These are phyloP conservation scores for Leuciscus idus DNA, from an alignment of 2,113 vertebrate genomes.

Conservation along the genomic window DNA sequence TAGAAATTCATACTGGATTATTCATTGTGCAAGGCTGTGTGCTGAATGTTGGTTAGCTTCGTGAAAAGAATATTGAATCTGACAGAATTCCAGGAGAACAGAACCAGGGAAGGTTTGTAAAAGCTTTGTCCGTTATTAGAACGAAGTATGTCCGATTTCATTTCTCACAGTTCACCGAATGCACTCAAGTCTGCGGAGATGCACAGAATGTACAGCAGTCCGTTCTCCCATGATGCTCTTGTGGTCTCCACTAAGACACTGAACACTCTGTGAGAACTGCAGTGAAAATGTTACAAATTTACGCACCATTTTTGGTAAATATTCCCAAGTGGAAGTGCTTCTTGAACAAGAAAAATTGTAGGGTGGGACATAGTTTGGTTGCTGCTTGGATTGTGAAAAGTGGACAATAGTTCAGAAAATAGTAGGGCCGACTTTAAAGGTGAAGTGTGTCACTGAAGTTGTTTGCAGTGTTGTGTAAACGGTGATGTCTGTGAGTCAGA, in stretches of 20 bases:
- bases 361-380: neutral
- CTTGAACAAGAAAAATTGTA: neutral
- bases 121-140: constrained; percentile 45
- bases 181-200: neutral
- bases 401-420: neutral
- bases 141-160: constrained; percentile 19
- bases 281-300: neutral
- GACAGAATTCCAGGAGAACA: constrained; percentile 33
- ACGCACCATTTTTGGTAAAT: too few relatives aligned
- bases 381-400: neutral
- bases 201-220: neutral
- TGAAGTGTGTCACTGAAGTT: neutral
- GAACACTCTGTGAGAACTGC: neutral
- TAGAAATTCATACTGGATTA: constrained; percentile 7
- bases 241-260: neutral
- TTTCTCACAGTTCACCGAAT: constrained; percentile 26
- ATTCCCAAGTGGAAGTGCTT: neutral
- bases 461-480: neutral
- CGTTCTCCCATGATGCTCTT: neutral
- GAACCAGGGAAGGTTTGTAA: constrained; percentile 33
- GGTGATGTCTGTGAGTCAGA: neutral
- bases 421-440: neutral
- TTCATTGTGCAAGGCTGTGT: neutral
- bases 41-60: constrained; percentile 8
- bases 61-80: constrained; percentile 42